phyloP scores from a whole-genome alignment of 2,797 vertebrate genomes.

The Lates japonicus region DNA sequence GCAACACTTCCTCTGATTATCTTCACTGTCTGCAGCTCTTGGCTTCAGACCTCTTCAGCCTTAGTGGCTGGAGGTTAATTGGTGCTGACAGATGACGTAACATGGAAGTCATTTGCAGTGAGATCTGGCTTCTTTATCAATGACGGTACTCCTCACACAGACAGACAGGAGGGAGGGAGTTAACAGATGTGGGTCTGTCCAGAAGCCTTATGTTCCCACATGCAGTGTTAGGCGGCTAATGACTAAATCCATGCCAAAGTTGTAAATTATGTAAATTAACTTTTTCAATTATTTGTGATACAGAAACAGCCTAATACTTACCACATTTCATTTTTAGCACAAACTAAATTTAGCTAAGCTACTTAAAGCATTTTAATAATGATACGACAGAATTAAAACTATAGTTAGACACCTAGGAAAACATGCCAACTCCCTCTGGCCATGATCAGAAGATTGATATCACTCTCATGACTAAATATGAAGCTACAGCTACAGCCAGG shows the following conservation, averaged over 20 bases:
- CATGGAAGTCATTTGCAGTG: constrained; percentile 57
- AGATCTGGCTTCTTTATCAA: constrained; percentile 74
- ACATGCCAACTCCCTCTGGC: neutral
- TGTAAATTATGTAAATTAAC: neutral
- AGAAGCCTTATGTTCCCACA: constrained; percentile 42
- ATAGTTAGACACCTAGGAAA: neutral
- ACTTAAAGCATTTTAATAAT: neutral
- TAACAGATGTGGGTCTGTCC: constrained; percentile 55
- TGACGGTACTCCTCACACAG: constrained; percentile 33
- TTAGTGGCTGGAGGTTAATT: constrained; percentile 55
- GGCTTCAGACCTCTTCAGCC: constrained; percentile 48
- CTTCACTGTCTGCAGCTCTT: constrained; percentile 40
- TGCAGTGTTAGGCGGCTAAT: constrained; percentile 15
- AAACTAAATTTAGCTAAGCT: neutral
- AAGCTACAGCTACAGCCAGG: neutral
- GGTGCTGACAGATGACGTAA: constrained; percentile 69
- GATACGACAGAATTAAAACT: constrained; percentile 7
- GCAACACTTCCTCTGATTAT: constrained; percentile 40
- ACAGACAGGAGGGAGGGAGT: constrained; percentile 29
- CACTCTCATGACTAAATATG: neutral
- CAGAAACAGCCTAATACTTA: neutral
- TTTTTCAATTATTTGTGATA: constrained; percentile 8
- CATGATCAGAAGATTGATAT: neutral
- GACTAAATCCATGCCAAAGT: constrained; percentile 21
- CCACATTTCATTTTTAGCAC: constrained; percentile 14